phyloP scores from a whole-genome alignment of 2,888 invertebrate species.

The Eledone cirrhosa region DNA sequence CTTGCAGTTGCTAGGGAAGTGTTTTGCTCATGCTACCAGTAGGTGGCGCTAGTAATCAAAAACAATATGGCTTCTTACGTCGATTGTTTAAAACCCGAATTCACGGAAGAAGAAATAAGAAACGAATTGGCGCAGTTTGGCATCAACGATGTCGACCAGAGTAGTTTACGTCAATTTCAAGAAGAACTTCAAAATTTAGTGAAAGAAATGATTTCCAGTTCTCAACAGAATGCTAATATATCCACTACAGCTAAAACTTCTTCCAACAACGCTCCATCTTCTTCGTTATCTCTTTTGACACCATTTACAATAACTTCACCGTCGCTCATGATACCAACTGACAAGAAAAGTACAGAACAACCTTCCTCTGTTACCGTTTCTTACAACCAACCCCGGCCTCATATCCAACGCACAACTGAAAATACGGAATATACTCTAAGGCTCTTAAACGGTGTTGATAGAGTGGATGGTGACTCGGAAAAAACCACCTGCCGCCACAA shows the following conservation, averaged over 20 bases:
- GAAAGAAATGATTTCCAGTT: constrained; percentile 1
- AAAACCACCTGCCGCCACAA: too few species aligned
- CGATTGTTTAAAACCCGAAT: background rate
- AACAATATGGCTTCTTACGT: background rate
- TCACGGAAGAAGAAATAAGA: constrained; percentile 18
- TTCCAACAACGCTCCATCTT: background rate
- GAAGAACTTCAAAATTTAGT: constrained; percentile 14
- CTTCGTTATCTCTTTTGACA: background rate
- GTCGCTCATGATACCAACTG: background rate
- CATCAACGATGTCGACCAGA: background rate
- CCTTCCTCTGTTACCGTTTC: too few species aligned
- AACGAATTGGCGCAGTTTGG: constrained; percentile 5
- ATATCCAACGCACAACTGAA: too few species aligned
- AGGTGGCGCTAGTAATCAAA: background rate
- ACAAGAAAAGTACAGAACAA: background rate
- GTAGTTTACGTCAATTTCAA: constrained; percentile 14
- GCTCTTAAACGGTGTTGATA: too few species aligned
- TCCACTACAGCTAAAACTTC: background rate
- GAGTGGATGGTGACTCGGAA: too few species aligned
- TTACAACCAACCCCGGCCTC: too few species aligned
- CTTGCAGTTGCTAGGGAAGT: constrained; percentile 11
- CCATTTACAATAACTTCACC: background rate
- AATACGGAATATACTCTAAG: too few species aligned
- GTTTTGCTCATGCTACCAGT: background rate
- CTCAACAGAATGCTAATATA: background rate